Conservation (phyloP, 2,797 vertebrate genomes). For the Sternarchorhynchus goeldii region DNA sequence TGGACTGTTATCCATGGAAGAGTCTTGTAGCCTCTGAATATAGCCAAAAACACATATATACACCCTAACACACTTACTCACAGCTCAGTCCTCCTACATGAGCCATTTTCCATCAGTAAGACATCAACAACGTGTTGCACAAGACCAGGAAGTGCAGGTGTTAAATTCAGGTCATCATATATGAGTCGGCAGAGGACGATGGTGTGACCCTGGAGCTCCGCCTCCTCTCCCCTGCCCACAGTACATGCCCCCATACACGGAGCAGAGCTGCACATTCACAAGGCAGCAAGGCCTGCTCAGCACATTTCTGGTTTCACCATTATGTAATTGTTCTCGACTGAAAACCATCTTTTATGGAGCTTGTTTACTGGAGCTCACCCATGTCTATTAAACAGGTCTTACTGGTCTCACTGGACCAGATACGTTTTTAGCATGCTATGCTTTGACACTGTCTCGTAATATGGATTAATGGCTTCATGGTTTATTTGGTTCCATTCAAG, state of each 20-base stretch:
- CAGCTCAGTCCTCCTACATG: neutral
- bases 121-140: conserved; percentile 33
- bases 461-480: neutral
- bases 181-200: neutral
- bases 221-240: neutral
- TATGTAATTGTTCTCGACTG: neutral
- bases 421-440: neutral
- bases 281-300: neutral
- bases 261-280: neutral
- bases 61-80: neutral
- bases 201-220: neutral
- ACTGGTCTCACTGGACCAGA: neutral
- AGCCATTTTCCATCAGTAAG: conserved; percentile 9
- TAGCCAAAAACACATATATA: neutral
- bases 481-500: neutral
- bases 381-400: neutral
- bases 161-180: conserved; percentile 9
- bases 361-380: neutral
- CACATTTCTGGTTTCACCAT: neutral
- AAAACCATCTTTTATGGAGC: neutral
- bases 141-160: conserved; percentile 18
- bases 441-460: neutral
- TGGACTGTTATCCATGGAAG: neutral
- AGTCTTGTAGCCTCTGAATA: no score
- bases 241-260: neutral